These are phyloP conservation scores for Ornithoptera alexandrae DNA, from an alignment of 2,888 invertebrate species.

Conservation along the genomic window DNA sequence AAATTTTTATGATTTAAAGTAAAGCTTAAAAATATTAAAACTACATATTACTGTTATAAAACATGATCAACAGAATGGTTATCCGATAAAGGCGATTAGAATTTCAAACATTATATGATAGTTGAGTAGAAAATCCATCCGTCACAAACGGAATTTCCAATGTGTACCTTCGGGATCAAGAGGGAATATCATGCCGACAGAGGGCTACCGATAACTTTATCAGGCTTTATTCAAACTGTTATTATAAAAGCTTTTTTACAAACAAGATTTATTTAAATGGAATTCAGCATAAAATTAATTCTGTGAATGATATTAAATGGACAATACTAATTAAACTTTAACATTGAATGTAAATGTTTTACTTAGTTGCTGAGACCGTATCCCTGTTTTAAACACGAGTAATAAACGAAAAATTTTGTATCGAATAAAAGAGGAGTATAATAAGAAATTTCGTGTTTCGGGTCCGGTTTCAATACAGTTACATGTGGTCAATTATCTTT, in stretches of 20 bases:
- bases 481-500: too few species aligned
- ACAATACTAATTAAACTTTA: too few species aligned
- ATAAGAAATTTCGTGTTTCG: too few species aligned
- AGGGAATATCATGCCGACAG: slow-evolving; percentile 19
- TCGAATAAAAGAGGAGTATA: not conserved
- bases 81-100: slow-evolving; percentile 5
- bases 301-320: too few species aligned
- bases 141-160: slow-evolving; percentile 25
- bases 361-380: too few species aligned
- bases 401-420: not conserved
- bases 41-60: not conserved
- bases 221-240: slow-evolving; percentile 22
- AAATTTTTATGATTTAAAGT: not conserved
- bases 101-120: slow-evolving; percentile 19
- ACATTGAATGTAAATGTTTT: too few species aligned
- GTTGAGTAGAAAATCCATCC: slow-evolving; percentile 17
- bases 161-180: slow-evolving; percentile 17
- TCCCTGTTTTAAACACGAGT: too few species aligned
- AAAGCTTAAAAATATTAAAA: not conserved
- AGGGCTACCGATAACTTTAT: slow-evolving; percentile 28
- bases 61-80: not conserved
- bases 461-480: too few species aligned
- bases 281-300: not conserved
- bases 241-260: slow-evolving; percentile 8
- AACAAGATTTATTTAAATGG: not conserved